A percentile compares a stretch with the other conserved stretches of the same genome.
Conservation (phyloP, 2,888 invertebrate genomes). For the Pammene fasciana region DNA sequence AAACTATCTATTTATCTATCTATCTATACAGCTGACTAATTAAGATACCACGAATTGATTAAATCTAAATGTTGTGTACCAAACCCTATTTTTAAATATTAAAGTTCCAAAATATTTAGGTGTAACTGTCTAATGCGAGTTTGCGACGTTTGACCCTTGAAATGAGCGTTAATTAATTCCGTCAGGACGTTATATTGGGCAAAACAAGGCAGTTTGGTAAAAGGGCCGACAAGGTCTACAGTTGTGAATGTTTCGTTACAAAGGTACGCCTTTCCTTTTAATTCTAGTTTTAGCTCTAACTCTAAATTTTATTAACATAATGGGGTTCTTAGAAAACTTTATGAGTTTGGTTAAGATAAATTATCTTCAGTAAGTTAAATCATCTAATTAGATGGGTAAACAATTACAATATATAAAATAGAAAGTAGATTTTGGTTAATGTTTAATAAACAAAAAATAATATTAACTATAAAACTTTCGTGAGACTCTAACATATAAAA, state of each 20-base stretch:
- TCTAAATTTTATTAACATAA: background rate
- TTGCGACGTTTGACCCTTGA: conserved; percentile 16
- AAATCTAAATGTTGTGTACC: background rate
- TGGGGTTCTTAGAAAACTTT: background rate
- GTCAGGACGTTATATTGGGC: conserved; percentile 19
- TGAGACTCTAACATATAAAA: too few relatives aligned
- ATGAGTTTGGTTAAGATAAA: background rate
- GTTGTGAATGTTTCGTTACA: conserved; percentile 15
- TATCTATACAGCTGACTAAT: too few relatives aligned
- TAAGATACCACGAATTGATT: background rate
- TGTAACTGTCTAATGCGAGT: background rate
- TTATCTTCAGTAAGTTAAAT: too few relatives aligned
- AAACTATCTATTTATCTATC: too few relatives aligned
- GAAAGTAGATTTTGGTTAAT: too few relatives aligned
- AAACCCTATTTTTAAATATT: background rate
- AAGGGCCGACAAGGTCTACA: conserved; percentile 11
- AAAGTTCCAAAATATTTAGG: conserved; percentile 2
- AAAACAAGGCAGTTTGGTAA: conserved; percentile 24
- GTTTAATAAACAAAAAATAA: too few relatives aligned
- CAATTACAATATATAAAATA: too few relatives aligned
- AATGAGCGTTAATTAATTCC: conserved; percentile 26
- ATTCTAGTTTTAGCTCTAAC: conserved; percentile 23
- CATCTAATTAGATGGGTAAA: too few relatives aligned
- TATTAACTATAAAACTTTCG: too few relatives aligned
- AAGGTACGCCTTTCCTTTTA: conserved; percentile 12